Base-by-base conservation (phyloP, 2,888 invertebrate genomes). In the Hemistola chrysoprasaria region DNA sequence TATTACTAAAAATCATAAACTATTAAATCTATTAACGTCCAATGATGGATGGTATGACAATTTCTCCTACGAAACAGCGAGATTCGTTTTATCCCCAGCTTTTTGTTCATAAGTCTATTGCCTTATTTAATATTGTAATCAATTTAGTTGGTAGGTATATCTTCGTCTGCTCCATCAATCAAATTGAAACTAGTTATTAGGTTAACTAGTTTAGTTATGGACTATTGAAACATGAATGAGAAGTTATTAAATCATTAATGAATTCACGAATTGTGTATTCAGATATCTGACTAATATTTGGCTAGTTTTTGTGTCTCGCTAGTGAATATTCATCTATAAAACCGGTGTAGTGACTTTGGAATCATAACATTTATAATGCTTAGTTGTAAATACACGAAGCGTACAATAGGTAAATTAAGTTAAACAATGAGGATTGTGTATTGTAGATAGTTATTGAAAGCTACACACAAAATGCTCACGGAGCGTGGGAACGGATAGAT, bases 341-440 rank as follows among this genome's bases (percentile, higher is more conserved):
- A 27, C 26, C 36, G 34, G 32, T 34, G 48, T 26, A 41, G 43
- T 46, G 48, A 52, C 56, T 46, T 62, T 61, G 50, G 55, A 64
- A 59, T 63, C 69, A 65, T 56, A 69, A 69, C 68, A 69, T 56
- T 48, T 47, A 58, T 61, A 73, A 58, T 61, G 72, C 68, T 71
- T 72, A 79, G 79, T 76, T 78, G 79, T 82, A 83, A 84, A 86
- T 87, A 85, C 67, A 70, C 60, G 68, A 47, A 61, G 71, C 74
- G 60, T 66, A 87, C 87, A 87, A 87, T 87, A 82, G 86, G 76
- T 75, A 77, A 85, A 85, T 83, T 80, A 78, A 78, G 74, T 78
- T 81, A 78, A 86, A 88, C 87, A 88, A 87, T 86, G 84, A 78
- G 80, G 84, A 78, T 82, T 83, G 84, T 85, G 76, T 80, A 74